Percentiles rank a stretch among this genome's conserved stretches.
Conservation (phyloP, 2,797 vertebrate genomes). For the Artibeus jamaicensis region DNA sequence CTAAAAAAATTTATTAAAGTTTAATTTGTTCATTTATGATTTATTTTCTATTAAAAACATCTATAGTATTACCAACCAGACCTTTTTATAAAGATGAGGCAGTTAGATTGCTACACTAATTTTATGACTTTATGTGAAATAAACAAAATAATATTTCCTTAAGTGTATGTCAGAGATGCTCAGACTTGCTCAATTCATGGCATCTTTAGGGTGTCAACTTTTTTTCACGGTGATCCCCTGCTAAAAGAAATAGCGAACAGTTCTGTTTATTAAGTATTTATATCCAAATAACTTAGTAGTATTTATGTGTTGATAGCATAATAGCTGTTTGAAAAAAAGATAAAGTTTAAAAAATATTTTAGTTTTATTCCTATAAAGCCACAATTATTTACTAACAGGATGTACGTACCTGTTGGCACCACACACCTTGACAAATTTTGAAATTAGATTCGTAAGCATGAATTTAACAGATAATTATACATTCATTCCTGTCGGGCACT, state of each 20-base stretch:
- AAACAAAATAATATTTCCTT: neutral
- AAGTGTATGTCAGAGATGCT: neutral
- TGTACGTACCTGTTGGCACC: neutral
- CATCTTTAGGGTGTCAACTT: neutral
- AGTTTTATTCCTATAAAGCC: neutral
- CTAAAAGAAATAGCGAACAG: neutral
- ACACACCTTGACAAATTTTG: neutral
- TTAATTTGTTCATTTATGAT: conserved; percentile 6
- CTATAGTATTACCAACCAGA: neutral
- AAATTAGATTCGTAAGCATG: neutral
- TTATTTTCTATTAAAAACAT: neutral
- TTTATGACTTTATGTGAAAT: neutral
- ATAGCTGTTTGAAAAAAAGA: neutral
- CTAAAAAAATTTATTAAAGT: conserved; percentile 21
- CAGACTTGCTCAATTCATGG: neutral
- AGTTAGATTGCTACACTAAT: neutral
- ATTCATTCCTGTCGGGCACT: neutral
- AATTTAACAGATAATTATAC: neutral
- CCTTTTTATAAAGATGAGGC: neutral
- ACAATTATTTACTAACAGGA: neutral
- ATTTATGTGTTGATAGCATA: neutral
- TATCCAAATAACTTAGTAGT: neutral
- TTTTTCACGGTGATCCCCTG: neutral
- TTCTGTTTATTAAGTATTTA: neutral
- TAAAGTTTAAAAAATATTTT: neutral